These are phyloP conservation scores for Atractosteus spatula DNA, from an alignment of 2,113 vertebrate genomes.

Conservation along the genomic window DNA sequence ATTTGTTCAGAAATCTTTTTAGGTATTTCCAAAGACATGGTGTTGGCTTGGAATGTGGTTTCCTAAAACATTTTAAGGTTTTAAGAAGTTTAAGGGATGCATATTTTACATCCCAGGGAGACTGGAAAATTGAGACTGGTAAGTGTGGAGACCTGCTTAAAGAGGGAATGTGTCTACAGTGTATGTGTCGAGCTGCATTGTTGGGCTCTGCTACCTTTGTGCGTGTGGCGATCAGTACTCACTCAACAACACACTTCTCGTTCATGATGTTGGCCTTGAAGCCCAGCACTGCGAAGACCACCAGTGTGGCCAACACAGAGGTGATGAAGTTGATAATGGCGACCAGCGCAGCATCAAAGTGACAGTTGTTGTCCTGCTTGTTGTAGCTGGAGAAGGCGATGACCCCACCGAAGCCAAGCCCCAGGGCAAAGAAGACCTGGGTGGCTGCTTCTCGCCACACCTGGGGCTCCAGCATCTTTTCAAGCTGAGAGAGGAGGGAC, in stretches of 20 bases:
- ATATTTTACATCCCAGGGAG: too few relatives aligned
- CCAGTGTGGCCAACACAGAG: conserved; percentile 90
- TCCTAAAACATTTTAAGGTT: too few relatives aligned
- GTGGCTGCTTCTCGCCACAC: conserved; percentile 97
- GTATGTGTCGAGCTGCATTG: too few relatives aligned
- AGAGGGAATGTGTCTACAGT: too few relatives aligned
- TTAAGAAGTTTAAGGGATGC: too few relatives aligned
- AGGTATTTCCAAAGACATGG: too few relatives aligned
- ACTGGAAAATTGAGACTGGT: too few relatives aligned
- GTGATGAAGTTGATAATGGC: conserved; percentile 96
- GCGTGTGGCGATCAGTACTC: conserved; percentile 51
- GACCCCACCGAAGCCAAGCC: conserved; percentile 93
- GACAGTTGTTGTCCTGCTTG: conserved; percentile 98
- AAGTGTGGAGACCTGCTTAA: too few relatives aligned
- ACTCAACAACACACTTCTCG: conserved; percentile 97
- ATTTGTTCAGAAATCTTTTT: too few relatives aligned
- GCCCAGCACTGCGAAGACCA: conserved; percentile 95
- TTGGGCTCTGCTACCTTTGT: too few relatives aligned
- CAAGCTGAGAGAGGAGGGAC: conserved; percentile 67
- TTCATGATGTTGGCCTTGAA: conserved; percentile 99
- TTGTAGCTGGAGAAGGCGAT: conserved; percentile 99
- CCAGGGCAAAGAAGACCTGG: conserved; percentile 94
- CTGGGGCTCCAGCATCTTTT: conserved; percentile 97
- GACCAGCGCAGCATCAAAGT: conserved; percentile 91
- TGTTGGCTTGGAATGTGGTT: too few relatives aligned